Conservation (phyloP, 2,113 vertebrate species). For the Clarias macrocephalus region DNA sequence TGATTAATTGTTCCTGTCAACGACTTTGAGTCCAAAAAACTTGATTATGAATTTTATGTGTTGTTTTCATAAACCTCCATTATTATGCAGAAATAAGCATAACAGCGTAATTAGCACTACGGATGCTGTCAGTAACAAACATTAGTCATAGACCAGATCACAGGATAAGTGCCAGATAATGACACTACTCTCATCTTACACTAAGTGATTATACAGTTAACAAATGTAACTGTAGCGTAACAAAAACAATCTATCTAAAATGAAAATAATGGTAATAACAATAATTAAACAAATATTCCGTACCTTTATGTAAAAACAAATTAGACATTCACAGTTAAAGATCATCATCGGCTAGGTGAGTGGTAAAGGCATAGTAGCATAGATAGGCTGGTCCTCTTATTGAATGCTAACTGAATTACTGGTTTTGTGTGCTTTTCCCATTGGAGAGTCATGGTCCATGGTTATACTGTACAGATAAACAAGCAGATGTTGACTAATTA, state of each 20-base stretch:
- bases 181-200: constrained; percentile 18
- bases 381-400: neutral
- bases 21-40: neutral
- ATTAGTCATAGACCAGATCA: constrained; percentile 31
- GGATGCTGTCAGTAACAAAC: constrained; percentile 26
- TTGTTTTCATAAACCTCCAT: neutral
- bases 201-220: constrained; percentile 23
- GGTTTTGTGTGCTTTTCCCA: neutral
- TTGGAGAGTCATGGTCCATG: constrained; percentile 34
- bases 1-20: constrained; percentile 24
- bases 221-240: constrained; percentile 12
- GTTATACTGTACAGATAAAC: constrained; percentile 36
- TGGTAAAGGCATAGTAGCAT: neutral
- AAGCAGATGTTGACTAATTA: constrained; percentile 52
- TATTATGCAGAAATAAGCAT: constrained; percentile 27
- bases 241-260: neutral
- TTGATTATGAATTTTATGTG: constrained; percentile 14
- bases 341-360: neutral
- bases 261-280: neutral
- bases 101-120: constrained; percentile 24
- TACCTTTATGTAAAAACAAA: neutral
- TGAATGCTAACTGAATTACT: constrained; percentile 11
- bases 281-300: neutral
- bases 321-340: neutral
- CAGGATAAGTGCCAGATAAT: constrained; percentile 29